Evolutionary conservation across 2,113 vertebrate species (phyloP), one percentile per base, ranked within the genome.

Genomic region (Mormyrus iriodes): DNA sequence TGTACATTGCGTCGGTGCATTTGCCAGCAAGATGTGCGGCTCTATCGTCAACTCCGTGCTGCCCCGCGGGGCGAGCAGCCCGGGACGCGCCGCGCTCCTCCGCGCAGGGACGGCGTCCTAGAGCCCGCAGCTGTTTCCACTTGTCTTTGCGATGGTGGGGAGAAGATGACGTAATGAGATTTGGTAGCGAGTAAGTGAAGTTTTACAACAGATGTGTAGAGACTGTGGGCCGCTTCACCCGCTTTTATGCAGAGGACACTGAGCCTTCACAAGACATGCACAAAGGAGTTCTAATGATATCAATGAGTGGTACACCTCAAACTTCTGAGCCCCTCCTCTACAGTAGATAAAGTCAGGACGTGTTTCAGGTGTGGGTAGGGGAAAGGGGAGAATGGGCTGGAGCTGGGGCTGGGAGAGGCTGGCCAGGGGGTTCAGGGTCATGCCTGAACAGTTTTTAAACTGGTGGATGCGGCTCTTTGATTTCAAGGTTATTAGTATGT

Each of bases 151-250:
- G 31, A 42, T 31, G 35, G 73, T 42, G 31, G 35, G 73, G 73
- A 79, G 73, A 79, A 79, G 42, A 79, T 79, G 73, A 79, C 73
- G 73, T 79, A 79, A 79, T 79, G 73, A 79, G 73, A 79, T 79
- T 79, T 79, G 73, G 73, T 79, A 79, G 31, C 73, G 35, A 42
- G 31, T 79, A 79, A 79, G 31, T 79, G 73, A 79, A 79, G 73
- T 42, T 79, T 79, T 42, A 42, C 73, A 79, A 79, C 73, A 79
- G 73, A 79, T 79, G 73, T 79, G 73, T 79, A 42, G 15, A 39
- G 15, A 19, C 73, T 42, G 31, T 35, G 73, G 31, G 73, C 73
- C 5, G 35, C 35, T 79, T 79, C 73, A 42, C 42, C 73, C 73
- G 73, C 73, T 79, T 79, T 42, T 42, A 79, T 15, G 69, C 35